Conservation (phyloP, 2,888 invertebrate species). For the Sericinus montela region DNA sequence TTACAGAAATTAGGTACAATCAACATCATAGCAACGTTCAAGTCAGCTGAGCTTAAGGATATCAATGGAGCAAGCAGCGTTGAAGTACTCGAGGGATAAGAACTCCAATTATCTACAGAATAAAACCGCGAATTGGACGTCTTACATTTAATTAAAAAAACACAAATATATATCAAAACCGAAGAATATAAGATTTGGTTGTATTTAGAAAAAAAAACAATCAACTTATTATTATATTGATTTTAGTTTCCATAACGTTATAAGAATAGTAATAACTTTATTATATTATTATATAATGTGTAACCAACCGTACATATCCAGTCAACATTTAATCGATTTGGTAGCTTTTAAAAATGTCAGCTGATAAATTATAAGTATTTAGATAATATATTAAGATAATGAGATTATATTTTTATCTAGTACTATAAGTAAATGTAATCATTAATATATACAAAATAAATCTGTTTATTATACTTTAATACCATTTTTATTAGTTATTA, state of each 20-base stretch:
- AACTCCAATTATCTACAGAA: constrained; percentile 17
- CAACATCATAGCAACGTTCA: constrained; percentile 84
- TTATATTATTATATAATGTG: too few relatives aligned
- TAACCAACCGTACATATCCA: background rate
- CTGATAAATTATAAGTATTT: background rate
- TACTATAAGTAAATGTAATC: background rate
- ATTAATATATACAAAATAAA: background rate
- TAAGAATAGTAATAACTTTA: too few relatives aligned
- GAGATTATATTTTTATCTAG: background rate
- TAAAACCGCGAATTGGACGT: background rate
- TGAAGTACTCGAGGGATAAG: constrained; percentile 72
- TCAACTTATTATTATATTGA: too few relatives aligned
- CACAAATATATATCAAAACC: too few relatives aligned
- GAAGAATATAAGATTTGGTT: too few relatives aligned
- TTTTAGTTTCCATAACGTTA: too few relatives aligned
- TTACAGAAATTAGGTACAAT: constrained; percentile 80
- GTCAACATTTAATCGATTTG: constrained; percentile 5
- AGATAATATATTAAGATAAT: constrained; percentile 4
- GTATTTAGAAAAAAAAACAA: too few relatives aligned
- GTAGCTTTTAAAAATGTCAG: constrained; percentile 15
- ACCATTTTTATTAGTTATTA: too few relatives aligned
- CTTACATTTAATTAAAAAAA: too few relatives aligned
- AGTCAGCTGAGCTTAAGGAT: constrained; percentile 83
- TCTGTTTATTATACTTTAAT: background rate
- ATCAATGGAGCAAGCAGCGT: constrained; percentile 83